Evolutionary conservation across 2,888 invertebrate species (phyloP).

Genomic region (Vesta saturnalis): DNA sequence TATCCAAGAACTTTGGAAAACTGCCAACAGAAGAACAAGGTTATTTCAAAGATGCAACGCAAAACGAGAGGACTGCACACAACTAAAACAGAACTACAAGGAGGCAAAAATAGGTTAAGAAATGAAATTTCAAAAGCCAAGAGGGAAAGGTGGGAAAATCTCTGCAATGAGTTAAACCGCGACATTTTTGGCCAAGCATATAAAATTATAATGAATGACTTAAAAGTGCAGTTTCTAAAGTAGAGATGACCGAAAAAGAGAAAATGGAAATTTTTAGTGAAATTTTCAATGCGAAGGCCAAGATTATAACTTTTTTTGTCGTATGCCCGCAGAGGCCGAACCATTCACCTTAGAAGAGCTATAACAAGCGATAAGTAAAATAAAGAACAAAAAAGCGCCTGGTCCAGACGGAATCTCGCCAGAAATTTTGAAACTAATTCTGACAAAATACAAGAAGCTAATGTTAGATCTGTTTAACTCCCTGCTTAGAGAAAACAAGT

Average conservation of each 20-base stretch:
- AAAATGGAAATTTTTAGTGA: neutral
- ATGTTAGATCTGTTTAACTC: neutral
- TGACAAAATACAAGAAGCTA: neutral
- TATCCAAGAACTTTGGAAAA: neutral
- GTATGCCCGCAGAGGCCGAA: neutral
- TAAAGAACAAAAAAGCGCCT: conserved; percentile 20
- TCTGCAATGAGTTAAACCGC: neutral
- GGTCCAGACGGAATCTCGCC: conserved; percentile 18
- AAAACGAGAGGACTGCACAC: no score
- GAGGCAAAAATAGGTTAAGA: neutral
- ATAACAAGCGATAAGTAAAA: conserved; percentile 1
- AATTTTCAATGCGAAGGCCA: neutral
- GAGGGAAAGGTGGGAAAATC: neutral
- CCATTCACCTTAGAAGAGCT: neutral
- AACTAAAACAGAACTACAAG: no score
- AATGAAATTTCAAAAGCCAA: neutral
- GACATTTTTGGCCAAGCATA: neutral
- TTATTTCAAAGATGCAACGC: neutral
- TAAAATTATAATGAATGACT: neutral
- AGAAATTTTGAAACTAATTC: conserved; percentile 18
- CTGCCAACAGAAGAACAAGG: neutral
- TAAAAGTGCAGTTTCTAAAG: neutral
- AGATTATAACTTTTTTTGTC: neutral
- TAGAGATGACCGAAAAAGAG: neutral
- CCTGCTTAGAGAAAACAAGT: neutral